Percentiles rank a stretch among this genome's conserved stretches.
Conservation (phyloP, 2,797 vertebrate genomes). For the Sebastiscus tertius region DNA sequence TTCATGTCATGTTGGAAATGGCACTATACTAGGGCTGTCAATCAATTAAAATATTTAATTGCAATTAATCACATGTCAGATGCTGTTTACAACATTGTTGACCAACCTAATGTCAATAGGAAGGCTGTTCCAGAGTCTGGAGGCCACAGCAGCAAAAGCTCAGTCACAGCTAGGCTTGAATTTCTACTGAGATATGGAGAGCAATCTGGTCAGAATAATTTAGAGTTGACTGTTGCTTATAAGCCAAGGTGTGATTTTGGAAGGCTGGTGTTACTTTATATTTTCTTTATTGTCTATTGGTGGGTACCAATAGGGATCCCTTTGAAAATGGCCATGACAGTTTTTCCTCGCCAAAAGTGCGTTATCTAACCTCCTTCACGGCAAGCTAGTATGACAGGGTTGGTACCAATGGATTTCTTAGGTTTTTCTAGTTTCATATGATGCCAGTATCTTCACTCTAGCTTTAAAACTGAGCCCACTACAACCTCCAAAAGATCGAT, state of each 20-base stretch:
- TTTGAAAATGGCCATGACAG: too few species aligned
- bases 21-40: not conserved
- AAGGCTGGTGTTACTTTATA: not conserved
- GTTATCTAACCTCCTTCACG: too few species aligned
- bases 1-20: not conserved
- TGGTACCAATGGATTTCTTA: too few species aligned
- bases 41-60: too few species aligned
- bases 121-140: not conserved
- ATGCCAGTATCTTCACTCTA: too few species aligned
- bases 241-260: not conserved
- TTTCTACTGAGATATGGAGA: not conserved
- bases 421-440: too few species aligned
- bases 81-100: not conserved
- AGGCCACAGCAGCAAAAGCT: not conserved
- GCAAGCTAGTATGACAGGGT: too few species aligned
- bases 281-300: not conserved
- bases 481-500: too few species aligned
- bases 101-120: not conserved
- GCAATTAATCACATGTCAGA: too few species aligned
- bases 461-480: too few species aligned
- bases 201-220: not conserved
- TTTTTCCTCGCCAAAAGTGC: too few species aligned
- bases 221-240: not conserved
- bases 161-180: not conserved
- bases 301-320: too few species aligned